These are phyloP conservation scores for Sipunculus nudus DNA, from an alignment of 2,888 invertebrate species.

Conservation along the genomic window DNA sequence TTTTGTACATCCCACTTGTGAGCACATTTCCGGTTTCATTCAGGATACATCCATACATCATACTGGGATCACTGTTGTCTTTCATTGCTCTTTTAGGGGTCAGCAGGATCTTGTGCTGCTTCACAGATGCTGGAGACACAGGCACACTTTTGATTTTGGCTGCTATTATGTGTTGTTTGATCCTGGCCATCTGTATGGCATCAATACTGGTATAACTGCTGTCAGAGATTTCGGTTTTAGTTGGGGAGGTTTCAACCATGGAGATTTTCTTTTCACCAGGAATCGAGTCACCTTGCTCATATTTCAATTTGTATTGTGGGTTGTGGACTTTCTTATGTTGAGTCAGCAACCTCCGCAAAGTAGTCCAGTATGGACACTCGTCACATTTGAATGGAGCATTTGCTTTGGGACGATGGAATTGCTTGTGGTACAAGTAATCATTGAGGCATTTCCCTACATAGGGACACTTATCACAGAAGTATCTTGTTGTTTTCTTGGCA, in stretches of 20 bases:
- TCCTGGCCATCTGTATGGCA: slow-evolving; percentile 54
- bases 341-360: slow-evolving; percentile 79
- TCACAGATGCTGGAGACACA: slow-evolving; percentile 43
- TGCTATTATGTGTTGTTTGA: slow-evolving; percentile 60
- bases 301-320: no score
- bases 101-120: no score
- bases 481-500: slow-evolving; percentile 69
- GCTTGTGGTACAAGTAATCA: slow-evolving; percentile 86
- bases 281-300: neutral
- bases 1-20: slow-evolving; percentile 77
- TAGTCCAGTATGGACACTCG: slow-evolving; percentile 84
- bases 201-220: slow-evolving; percentile 21
- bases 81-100: no score
- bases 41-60: slow-evolving; percentile 50
- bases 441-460: slow-evolving; percentile 87
- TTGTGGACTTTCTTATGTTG: slow-evolving; percentile 83
- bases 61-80: slow-evolving; percentile 31
- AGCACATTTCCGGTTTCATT: slow-evolving; percentile 68
- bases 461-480: slow-evolving; percentile 82
- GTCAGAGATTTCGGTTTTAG: slow-evolving; percentile 52
- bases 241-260: slow-evolving; percentile 45
- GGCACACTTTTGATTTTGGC: slow-evolving; percentile 58
- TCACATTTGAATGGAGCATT: slow-evolving; percentile 83
- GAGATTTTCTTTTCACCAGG: neutral
- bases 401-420: slow-evolving; percentile 79